Conservation (phyloP, 2,113 vertebrate species). For the Dolichallabes microphthalmus region DNA sequence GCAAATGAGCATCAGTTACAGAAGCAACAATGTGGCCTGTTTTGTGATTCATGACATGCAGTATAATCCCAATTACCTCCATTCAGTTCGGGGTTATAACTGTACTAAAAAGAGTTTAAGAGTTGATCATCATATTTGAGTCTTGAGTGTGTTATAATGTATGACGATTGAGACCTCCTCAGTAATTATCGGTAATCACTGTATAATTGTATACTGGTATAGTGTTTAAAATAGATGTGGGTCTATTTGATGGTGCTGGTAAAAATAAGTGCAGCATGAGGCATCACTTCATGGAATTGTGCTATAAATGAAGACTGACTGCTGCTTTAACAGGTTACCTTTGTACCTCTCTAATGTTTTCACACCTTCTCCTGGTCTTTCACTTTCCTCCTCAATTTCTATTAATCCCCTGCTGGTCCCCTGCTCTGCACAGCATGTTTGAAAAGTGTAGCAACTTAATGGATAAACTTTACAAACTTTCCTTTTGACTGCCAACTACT, state of each 20-base stretch:
- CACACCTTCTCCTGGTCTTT: not conserved
- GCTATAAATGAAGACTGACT: not conserved
- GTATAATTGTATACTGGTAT: not conserved
- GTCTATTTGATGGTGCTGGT: not conserved
- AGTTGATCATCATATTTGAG: not conserved
- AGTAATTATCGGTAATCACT: not conserved
- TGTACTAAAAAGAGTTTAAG: not conserved
- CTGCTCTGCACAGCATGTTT: slow-evolving; percentile 10
- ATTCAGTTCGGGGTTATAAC: not conserved
- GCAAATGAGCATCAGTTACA: not conserved
- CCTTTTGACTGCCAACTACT: slow-evolving; percentile 6
- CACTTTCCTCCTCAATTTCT: slow-evolving; percentile 5
- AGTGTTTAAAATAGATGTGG: not conserved
- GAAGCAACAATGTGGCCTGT: not conserved
- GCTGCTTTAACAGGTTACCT: not conserved
- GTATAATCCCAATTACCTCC: not conserved
- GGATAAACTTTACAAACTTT: slow-evolving; percentile 38
- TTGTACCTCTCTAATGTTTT: not conserved
- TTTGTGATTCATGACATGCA: not conserved
- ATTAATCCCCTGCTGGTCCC: slow-evolving; percentile 13
- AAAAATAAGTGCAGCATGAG: slow-evolving; percentile 17
- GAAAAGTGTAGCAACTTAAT: slow-evolving; percentile 32
- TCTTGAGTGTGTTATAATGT: not conserved
- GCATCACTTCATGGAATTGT: not conserved
- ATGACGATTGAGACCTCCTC: not conserved